phyloP scores from a whole-genome alignment of 2,113 vertebrate genomes.

The Ciconia maguari region DNA sequence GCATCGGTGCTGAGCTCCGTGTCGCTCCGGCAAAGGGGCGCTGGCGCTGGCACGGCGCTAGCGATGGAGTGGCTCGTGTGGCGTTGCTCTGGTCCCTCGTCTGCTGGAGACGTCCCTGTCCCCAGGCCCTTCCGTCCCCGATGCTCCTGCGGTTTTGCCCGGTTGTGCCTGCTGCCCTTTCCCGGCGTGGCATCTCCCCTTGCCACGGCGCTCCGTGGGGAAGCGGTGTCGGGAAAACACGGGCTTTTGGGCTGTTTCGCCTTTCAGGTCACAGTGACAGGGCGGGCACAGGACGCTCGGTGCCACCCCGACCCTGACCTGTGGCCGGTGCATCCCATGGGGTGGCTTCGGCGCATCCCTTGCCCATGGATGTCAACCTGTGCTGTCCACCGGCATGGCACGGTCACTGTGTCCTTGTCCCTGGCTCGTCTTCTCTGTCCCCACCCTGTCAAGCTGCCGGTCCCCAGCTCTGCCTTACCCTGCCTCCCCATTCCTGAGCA shows the following conservation, averaged over 20 bases:
- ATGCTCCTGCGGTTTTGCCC: neutral
- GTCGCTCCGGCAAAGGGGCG: neutral
- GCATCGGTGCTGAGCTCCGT: neutral
- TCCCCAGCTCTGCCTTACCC: neutral
- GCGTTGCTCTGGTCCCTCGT: too few relatives aligned
- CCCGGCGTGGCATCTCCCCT: neutral
- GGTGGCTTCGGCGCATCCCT: neutral
- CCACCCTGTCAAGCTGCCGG: neutral
- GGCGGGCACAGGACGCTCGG: neutral
- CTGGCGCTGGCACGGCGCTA: neutral
- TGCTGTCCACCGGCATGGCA: neutral
- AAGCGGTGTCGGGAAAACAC: fast-evolving
- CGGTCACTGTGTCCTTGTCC: neutral
- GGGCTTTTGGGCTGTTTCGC: neutral
- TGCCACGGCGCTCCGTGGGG: neutral
- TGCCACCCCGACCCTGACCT: neutral
- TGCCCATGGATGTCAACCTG: neutral
- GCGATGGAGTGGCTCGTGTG: neutral
- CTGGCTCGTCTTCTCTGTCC: neutral
- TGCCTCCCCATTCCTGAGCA: neutral
- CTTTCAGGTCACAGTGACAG: neutral
- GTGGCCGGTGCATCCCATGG: neutral
- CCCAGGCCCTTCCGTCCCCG: fast-evolving
- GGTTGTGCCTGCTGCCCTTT: neutral
- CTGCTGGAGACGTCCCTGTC: neutral